These are phyloP conservation scores for Pithys albifrons DNA, from an alignment of 2,113 vertebrate species.

Conservation along the genomic window DNA sequence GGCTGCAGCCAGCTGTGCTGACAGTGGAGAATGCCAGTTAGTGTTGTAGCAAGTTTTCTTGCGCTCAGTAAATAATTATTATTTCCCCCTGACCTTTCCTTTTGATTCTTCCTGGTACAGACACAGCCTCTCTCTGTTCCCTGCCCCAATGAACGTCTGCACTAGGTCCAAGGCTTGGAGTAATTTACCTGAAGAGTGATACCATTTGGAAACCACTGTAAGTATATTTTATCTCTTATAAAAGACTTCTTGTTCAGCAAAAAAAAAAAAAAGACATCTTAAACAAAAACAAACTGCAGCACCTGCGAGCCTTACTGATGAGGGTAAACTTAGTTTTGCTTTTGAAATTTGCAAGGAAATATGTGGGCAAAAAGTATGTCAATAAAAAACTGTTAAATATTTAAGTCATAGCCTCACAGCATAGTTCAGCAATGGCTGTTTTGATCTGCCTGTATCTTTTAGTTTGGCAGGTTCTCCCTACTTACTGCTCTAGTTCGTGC, in stretches of 20 bases:
- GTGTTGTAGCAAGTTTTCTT: not conserved
- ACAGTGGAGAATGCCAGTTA: not conserved
- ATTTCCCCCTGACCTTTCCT: constrained; percentile 51
- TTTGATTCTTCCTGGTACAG: constrained; percentile 70
- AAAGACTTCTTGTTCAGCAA: constrained; percentile 44
- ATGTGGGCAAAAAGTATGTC: constrained; percentile 39
- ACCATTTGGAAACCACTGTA: constrained; percentile 80
- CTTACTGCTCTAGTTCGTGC: not conserved
- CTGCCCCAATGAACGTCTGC: constrained; percentile 86
- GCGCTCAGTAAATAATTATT: constrained; percentile 22
- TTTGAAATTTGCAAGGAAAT: constrained; percentile 48
- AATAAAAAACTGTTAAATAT: constrained; percentile 63
- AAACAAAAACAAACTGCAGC: constrained; percentile 48
- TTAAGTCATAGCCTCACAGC: constrained; percentile 43
- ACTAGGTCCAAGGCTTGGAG: constrained; percentile 82
- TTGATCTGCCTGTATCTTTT: constrained; percentile 44
- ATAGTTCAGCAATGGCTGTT: constrained; percentile 33
- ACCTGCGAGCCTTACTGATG: constrained; percentile 39
- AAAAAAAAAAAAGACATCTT: constrained; percentile 1
- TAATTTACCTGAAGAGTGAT: constrained; percentile 86
- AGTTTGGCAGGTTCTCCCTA: constrained; percentile 1
- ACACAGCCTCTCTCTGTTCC: constrained; percentile 76
- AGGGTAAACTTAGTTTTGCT: constrained; percentile 31
- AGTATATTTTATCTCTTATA: constrained; percentile 71
- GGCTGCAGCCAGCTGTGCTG: constrained; percentile 27